These are phyloP conservation scores for Corythornis vintsioides DNA, from an alignment of 2,113 vertebrate genomes.

Conservation along the genomic window DNA sequence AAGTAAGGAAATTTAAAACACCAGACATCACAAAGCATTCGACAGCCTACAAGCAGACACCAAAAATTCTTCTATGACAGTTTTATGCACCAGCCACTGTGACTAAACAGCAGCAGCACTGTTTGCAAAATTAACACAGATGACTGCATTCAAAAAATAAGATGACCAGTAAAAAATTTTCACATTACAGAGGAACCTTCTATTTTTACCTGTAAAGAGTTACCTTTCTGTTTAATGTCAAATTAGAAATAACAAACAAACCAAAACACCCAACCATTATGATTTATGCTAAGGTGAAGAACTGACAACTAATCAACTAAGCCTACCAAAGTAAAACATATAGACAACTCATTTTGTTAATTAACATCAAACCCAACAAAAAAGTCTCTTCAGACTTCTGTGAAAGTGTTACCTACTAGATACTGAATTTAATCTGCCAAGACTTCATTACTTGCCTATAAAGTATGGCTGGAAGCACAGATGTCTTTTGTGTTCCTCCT, in stretches of 20 bases:
- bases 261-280: background rate
- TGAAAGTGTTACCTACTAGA: background rate
- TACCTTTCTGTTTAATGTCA: background rate
- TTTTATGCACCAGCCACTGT: background rate
- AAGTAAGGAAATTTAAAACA: background rate
- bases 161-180: background rate
- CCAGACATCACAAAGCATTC: background rate
- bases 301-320: background rate
- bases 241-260: background rate
- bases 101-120: background rate
- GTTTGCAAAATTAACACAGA: background rate
- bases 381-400: background rate
- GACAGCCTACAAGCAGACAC: background rate
- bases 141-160: background rate
- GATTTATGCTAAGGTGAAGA: background rate
- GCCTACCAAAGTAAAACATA: background rate
- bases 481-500: slow-evolving; percentile 89
- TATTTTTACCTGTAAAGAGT: background rate
- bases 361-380: background rate
- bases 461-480: slow-evolving; percentile 87
- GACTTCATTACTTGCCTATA: slow-evolving; percentile 87
- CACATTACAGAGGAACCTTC: background rate
- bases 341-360: background rate
- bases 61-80: background rate
- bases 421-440: background rate